Conservation (phyloP, 2,797 vertebrate genomes). For the Artibeus jamaicensis region DNA sequence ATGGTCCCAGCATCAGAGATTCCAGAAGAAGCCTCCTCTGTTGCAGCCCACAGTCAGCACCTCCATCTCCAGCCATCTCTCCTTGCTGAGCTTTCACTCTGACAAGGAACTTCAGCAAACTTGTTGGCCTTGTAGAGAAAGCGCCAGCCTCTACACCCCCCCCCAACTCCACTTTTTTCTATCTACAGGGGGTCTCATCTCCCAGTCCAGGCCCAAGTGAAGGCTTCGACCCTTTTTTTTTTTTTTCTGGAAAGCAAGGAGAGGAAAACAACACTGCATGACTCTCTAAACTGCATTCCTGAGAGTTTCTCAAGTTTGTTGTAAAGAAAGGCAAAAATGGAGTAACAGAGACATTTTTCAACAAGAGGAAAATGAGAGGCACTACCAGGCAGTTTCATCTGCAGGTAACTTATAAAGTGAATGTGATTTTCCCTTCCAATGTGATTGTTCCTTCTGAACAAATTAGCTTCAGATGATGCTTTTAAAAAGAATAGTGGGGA, state of each 20-base stretch:
- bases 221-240: not conserved
- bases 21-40: slow-evolving; percentile 43
- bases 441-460: not conserved
- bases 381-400: not conserved
- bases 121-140: not conserved
- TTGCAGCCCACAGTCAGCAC: not conserved
- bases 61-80: not conserved
- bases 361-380: not conserved
- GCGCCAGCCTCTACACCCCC: rapidly evolving
- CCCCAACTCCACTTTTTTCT: not conserved
- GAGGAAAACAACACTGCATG: not conserved
- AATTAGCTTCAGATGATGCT: slow-evolving; percentile 32
- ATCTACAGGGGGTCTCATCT: not conserved
- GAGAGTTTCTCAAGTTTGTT: not conserved
- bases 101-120: not conserved
- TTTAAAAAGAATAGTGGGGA: not conserved
- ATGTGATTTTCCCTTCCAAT: not conserved
- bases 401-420: not conserved
- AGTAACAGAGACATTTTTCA: slow-evolving; percentile 7
- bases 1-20: slow-evolving; percentile 44
- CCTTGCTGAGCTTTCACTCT: not conserved
- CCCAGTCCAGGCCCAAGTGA: not conserved
- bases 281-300: not conserved
- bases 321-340: not conserved
- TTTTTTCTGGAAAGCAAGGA: not conserved